These are phyloP conservation scores for Ellobium chinense DNA, from an alignment of 2,888 invertebrate species.

Conservation along the genomic window DNA sequence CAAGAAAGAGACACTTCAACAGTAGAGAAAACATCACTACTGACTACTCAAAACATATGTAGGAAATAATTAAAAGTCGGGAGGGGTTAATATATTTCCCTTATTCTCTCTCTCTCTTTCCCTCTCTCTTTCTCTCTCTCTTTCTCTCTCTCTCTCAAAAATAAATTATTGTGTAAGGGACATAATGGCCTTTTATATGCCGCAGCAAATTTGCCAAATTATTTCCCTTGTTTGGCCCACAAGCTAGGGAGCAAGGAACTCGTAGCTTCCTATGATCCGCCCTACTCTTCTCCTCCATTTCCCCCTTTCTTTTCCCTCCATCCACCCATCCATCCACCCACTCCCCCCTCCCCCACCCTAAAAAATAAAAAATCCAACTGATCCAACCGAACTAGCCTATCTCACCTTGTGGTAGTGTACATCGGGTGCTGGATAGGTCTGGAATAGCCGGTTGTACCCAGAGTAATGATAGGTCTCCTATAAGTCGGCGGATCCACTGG, in stretches of 20 bases:
- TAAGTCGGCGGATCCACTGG: conserved; percentile 18
- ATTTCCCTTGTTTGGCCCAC: no score
- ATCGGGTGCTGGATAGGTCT: conserved; percentile 20
- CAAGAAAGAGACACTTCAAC: no score
- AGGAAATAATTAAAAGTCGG: no score
- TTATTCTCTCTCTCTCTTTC: background rate
- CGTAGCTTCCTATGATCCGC: no score
- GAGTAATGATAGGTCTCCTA: background rate
- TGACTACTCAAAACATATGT: no score
- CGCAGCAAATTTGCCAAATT: no score
- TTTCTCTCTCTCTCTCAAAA: background rate
- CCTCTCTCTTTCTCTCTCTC: background rate
- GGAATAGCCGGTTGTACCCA: background rate
- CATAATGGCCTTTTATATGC: no score
- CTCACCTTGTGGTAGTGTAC: conserved; percentile 21
- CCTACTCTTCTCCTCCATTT: background rate
- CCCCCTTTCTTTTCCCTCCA: background rate
- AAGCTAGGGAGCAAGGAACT: no score
- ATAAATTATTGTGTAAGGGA: no score
- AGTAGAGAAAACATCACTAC: no score
- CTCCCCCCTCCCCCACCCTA: background rate
- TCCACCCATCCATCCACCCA: background rate
- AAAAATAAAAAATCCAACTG: no score
- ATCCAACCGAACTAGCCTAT: background rate
- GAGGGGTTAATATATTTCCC: no score